Evolutionary conservation across 2,797 vertebrate species (phyloP).

Genomic region (Enoplosus armatus): DNA sequence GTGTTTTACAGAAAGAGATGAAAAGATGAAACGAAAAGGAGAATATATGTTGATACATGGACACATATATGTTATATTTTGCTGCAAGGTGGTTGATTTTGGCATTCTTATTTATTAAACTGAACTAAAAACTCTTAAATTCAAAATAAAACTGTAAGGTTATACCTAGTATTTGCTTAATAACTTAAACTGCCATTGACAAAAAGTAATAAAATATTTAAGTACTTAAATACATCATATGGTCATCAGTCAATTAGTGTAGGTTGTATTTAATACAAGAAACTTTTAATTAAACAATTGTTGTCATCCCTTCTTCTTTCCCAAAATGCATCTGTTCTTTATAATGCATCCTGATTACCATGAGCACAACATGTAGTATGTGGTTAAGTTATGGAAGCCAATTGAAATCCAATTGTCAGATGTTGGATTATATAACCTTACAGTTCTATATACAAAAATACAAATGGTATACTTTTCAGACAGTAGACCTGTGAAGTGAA

Average conservation of each 20-base stretch:
- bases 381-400: background rate
- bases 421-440: background rate
- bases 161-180: background rate
- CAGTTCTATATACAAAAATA: slow-evolving; percentile 13
- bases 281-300: background rate
- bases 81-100: background rate
- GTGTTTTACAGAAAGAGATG: background rate
- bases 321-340: background rate
- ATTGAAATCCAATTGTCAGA: background rate
- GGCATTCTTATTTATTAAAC: background rate
- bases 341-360: background rate
- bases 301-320: background rate
- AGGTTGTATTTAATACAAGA: background rate
- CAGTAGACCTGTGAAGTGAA: slow-evolving; percentile 25
- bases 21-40: background rate
- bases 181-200: background rate
- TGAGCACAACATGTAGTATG: background rate
- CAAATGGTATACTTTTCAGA: slow-evolving; percentile 21
- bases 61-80: background rate
- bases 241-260: background rate
- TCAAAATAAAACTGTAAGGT: background rate
- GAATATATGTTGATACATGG: background rate
- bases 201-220: background rate
- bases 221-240: background rate
- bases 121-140: background rate